These are phyloP conservation scores for Lordiphosa andalusiaca DNA, from an alignment of 2,888 invertebrate genomes.

Conservation along the genomic window DNA sequence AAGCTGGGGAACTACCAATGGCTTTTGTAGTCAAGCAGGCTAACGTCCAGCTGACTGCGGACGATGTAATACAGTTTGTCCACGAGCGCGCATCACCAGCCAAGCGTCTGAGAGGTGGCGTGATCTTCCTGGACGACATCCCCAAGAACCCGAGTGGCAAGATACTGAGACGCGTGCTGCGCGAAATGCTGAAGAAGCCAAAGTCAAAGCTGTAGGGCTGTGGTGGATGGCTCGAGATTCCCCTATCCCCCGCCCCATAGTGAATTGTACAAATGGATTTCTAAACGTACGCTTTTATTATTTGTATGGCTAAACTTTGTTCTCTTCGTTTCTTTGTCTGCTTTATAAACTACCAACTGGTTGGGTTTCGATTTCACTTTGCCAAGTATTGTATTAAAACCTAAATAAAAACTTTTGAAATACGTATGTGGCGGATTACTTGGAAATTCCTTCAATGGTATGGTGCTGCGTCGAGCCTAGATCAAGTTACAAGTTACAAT, in stretches of 20 bases:
- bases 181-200: conserved; percentile 73
- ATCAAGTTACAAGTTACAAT: conserved; percentile 27
- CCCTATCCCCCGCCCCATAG: neutral
- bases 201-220: conserved; percentile 78
- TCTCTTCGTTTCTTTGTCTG: conserved; percentile 36
- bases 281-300: conserved; percentile 47
- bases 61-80: conserved; percentile 83
- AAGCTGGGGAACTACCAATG: conserved; percentile 87
- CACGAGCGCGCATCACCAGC: conserved; percentile 84
- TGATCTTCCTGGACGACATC: conserved; percentile 86
- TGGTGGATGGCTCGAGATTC: conserved; percentile 2
- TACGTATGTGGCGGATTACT: conserved; percentile 26
- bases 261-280: conserved; percentile 50
- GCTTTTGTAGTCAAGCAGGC: conserved; percentile 88
- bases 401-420: conserved; percentile 68
- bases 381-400: conserved; percentile 58
- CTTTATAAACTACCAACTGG: conserved; percentile 67
- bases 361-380: conserved; percentile 61
- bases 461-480: conserved; percentile 7
- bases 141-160: conserved; percentile 90
- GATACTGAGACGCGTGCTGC: conserved; percentile 84
- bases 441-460: conserved; percentile 19
- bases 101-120: conserved; percentile 88
- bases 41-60: conserved; percentile 81
- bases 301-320: conserved; percentile 61